A percentile compares a stretch with the other conserved stretches of the same genome.
Conservation (phyloP, 2,797 vertebrate species). For the Gallirallus australis region DNA sequence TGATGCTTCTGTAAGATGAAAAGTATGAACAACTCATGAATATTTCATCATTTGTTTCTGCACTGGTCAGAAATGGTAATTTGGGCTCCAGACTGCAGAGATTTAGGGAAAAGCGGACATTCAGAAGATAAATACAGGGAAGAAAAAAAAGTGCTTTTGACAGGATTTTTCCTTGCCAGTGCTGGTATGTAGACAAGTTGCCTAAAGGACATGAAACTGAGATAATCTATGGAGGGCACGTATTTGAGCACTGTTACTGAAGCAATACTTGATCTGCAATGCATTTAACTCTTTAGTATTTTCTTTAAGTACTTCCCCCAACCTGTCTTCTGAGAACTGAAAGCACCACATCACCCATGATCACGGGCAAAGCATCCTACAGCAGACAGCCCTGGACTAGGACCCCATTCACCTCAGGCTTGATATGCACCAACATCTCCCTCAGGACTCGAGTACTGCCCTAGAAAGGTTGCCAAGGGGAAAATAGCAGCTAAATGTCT, state of each 20-base stretch:
- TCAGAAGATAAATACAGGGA: background rate
- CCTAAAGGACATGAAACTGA: background rate
- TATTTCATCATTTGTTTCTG: conserved; percentile 60
- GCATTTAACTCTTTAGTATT: background rate
- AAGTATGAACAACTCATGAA: conserved; percentile 46
- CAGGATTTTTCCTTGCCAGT: background rate
- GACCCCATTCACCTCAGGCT: background rate
- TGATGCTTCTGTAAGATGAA: conserved; percentile 16
- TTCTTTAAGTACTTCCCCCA: background rate
- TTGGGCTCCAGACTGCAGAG: background rate
- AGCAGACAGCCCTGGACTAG: background rate
- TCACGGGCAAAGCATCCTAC: background rate
- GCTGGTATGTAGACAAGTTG: background rate
- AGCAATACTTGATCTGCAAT: background rate
- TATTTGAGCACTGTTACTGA: background rate
- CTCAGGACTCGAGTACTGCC: background rate
- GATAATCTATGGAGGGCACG: background rate
- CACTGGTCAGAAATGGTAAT: conserved; percentile 63
- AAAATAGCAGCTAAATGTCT: background rate
- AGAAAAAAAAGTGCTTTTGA: background rate
- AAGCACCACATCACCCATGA: background rate
- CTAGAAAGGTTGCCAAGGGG: background rate
- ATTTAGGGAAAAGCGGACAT: conserved; percentile 4
- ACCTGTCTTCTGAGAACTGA: background rate
- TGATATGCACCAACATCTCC: background rate